Conservation (phyloP, 2,797 vertebrate genomes). For the Phyllotis vaccarum region DNA sequence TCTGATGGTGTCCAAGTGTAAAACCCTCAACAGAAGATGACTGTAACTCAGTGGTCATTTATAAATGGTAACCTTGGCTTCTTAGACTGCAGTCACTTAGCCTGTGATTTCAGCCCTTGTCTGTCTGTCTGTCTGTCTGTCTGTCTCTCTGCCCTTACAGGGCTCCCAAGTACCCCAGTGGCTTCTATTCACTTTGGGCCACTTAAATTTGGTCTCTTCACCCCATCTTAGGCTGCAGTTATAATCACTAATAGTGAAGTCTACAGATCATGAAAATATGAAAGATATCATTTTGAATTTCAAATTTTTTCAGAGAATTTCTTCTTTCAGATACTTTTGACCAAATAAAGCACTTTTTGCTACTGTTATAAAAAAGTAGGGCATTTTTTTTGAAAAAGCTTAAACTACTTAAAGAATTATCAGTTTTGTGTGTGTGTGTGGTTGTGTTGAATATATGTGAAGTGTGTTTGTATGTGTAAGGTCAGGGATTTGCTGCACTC, state of each 20-base stretch:
- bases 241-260: background rate
- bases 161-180: background rate
- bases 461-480: background rate
- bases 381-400: conserved; percentile 28
- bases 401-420: conserved; percentile 14
- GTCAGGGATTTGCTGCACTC: background rate
- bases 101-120: background rate
- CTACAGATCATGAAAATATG: conserved; percentile 12
- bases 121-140: background rate
- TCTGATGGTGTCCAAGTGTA: background rate
- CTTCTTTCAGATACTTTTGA: conserved; percentile 23
- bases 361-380: background rate
- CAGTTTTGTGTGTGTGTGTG: background rate
- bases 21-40: background rate
- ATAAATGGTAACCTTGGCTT: background rate
- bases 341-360: background rate
- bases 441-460: background rate
- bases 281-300: background rate
- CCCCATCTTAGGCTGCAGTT: background rate
- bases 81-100: background rate
- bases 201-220: background rate
- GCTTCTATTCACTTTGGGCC: background rate
- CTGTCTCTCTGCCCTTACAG: background rate
- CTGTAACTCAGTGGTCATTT: background rate
- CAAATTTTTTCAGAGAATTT: conserved; percentile 8